These are phyloP conservation scores for Condylura cristata DNA, from an alignment of 2,113 vertebrate genomes.

Conservation along the genomic window DNA sequence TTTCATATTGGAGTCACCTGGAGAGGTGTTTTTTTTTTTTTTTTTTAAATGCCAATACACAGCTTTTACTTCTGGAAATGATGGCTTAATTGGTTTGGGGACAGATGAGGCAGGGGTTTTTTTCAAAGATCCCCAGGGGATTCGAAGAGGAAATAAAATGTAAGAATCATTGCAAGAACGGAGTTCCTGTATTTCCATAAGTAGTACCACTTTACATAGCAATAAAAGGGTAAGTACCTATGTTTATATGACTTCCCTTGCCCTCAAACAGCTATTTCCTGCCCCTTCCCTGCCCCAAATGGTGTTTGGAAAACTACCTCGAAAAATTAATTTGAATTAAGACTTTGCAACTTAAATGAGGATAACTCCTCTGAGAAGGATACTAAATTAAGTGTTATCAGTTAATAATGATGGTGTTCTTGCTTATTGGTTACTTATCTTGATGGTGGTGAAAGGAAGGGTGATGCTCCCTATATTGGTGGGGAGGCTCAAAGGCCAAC, in stretches of 20 bases:
- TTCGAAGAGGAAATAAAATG: constrained; percentile 35
- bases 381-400: constrained; percentile 74
- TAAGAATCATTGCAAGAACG: constrained; percentile 22
- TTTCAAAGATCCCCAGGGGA: constrained; percentile 39
- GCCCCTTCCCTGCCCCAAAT: background rate
- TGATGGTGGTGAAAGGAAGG: background rate
- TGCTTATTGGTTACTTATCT: constrained; percentile 59
- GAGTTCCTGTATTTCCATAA: constrained; percentile 43
- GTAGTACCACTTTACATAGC: constrained; percentile 32
- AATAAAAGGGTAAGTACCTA: constrained; percentile 37
- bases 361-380: constrained; percentile 76
- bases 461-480: background rate
- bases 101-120: background rate
- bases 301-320: constrained; percentile 38
- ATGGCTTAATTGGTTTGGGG: constrained; percentile 56
- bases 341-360: constrained; percentile 73
- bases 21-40: no score
- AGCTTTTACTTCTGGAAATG: background rate
- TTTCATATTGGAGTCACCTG: background rate
- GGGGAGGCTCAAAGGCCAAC: background rate
- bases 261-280: background rate
- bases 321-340: constrained; percentile 69
- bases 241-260: background rate
- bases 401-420: constrained; percentile 65
- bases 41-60: background rate